Conservation (phyloP, 2,797 vertebrate genomes). For the Phylloscopus collybita region DNA sequence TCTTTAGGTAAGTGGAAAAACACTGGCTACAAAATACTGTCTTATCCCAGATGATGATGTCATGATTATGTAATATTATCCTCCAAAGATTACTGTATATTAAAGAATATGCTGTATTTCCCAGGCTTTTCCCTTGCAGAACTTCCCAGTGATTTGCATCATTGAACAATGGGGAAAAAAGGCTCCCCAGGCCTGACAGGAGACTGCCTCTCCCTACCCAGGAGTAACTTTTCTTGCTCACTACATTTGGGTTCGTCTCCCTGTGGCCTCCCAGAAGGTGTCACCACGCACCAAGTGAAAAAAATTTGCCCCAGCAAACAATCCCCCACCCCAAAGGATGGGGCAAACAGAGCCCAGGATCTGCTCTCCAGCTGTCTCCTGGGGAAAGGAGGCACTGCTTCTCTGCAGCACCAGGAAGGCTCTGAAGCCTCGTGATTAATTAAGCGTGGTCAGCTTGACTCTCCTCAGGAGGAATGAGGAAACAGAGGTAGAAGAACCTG, state of each 20-base stretch:
- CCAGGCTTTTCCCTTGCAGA: not conserved
- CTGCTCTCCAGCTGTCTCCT: not conserved
- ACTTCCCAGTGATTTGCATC: not conserved
- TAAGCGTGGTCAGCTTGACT: slow-evolving; percentile 40
- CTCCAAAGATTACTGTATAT: not conserved
- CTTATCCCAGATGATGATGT: not conserved
- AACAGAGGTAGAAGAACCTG: slow-evolving; percentile 65
- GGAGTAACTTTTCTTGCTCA: not conserved
- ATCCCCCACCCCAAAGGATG: not conserved
- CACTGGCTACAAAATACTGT: not conserved
- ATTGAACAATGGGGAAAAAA: not conserved
- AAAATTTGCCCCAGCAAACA: not conserved
- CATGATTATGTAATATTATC: not conserved
- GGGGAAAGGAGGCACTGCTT: not conserved
- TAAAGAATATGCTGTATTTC: not conserved
- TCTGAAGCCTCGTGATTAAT: not conserved
- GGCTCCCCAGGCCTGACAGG: not conserved
- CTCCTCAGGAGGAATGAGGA: slow-evolving; percentile 58
- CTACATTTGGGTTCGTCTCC: not conserved
- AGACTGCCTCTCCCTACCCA: not conserved
- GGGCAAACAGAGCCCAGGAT: not conserved
- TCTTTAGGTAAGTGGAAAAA: not conserved
- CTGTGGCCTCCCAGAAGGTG: not conserved
- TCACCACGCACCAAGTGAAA: not conserved
- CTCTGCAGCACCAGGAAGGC: not conserved